Conservation (phyloP, 2,113 vertebrate species). For the Nestor notabilis region DNA sequence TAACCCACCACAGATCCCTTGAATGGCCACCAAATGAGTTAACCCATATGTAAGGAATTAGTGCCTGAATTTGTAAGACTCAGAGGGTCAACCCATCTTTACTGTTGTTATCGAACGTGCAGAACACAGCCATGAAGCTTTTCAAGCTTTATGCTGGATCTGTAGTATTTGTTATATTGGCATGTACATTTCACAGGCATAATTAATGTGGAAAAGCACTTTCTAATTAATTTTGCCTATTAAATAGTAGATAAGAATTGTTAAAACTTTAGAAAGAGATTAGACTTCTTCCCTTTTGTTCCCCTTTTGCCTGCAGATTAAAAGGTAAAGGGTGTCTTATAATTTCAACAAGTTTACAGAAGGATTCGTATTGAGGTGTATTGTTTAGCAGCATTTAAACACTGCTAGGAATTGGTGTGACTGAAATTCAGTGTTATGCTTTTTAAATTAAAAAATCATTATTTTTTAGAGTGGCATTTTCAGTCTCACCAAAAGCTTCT, state of each 20-base stretch:
- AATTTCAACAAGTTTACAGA: slow-evolving; percentile 63
- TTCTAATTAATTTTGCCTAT: slow-evolving; percentile 14
- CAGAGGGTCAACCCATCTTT: not conserved
- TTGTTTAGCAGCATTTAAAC: slow-evolving; percentile 50
- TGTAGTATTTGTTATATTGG: not conserved
- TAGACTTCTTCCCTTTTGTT: not conserved
- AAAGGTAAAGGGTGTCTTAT: not conserved
- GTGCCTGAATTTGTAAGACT: slow-evolving; percentile 4
- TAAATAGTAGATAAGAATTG: slow-evolving; percentile 6
- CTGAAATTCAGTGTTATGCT: slow-evolving; percentile 49
- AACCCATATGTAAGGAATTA: slow-evolving; percentile 14
- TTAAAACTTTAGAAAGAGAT: slow-evolving; percentile 33
- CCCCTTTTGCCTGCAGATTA: not conserved
- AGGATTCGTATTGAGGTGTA: not conserved
- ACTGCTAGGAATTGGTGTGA: not conserved
- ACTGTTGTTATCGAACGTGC: not conserved
- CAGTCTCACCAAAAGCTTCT: slow-evolving; percentile 75
- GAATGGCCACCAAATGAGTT: not conserved
- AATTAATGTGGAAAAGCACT: slow-evolving; percentile 6
- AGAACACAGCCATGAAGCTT: not conserved
- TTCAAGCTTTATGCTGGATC: not conserved
- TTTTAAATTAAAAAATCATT: slow-evolving; percentile 67
- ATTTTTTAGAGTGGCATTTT: slow-evolving; percentile 74
- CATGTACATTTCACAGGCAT: not conserved
- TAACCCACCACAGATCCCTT: not conserved